Evolutionary conservation across 2,888 invertebrate genomes (phyloP).

Genomic region (Nephrocerus scutellatus): DNA sequence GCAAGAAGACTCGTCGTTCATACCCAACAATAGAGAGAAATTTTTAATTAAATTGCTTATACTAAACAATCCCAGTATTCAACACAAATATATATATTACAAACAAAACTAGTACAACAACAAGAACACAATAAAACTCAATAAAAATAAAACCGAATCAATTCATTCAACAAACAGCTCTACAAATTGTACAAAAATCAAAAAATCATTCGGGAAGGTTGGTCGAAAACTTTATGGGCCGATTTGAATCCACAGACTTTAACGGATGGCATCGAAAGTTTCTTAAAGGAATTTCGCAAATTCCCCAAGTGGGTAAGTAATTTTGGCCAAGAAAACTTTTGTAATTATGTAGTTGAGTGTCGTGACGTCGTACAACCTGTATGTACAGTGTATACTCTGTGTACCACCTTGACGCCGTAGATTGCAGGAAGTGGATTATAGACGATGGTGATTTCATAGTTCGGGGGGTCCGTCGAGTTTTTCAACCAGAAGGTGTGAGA

Average conservation of each 20-base stretch:
- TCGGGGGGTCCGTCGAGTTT: not conserved
- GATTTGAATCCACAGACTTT: constrained; percentile 78
- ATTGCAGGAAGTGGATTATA: too few species aligned
- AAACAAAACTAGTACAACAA: not conserved
- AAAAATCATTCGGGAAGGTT: constrained; percentile 66
- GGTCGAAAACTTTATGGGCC: constrained; percentile 84
- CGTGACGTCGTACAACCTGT: too few species aligned
- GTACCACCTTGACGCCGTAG: too few species aligned
- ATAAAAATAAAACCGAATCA: not conserved
- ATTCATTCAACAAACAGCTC: constrained; percentile 42
- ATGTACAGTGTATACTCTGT: too few species aligned
- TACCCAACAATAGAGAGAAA: too few species aligned
- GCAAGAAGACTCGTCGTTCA: too few species aligned
- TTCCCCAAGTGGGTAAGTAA: constrained; percentile 58
- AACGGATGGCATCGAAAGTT: constrained; percentile 80
- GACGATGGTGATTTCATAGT: too few species aligned
- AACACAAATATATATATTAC: too few species aligned
- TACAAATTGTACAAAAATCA: constrained; percentile 74
- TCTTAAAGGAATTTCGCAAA: constrained; percentile 70
- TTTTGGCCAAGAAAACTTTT: constrained; percentile 21
- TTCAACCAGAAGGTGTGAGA: constrained; percentile 12
- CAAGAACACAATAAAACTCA: too few species aligned
- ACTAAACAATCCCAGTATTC: too few species aligned
- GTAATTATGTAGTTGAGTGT: constrained; percentile 23
- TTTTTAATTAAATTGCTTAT: too few species aligned